phyloP scores from a whole-genome alignment of 2,888 invertebrate genomes.

The Congeria kusceri region DNA sequence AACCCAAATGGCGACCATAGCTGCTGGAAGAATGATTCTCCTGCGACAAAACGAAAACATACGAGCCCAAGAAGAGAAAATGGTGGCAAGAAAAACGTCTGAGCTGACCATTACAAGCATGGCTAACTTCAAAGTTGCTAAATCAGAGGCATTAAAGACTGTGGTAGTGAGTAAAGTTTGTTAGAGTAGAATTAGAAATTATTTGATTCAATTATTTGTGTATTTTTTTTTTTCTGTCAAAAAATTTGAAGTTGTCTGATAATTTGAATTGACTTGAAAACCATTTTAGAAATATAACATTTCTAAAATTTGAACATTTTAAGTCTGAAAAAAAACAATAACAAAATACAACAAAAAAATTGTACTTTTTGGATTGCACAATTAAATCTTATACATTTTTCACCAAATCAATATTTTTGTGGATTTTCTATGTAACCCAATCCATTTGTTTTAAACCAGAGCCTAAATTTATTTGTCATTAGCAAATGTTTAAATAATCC shows the following conservation, averaged over 20 bases:
- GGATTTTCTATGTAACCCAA: no score
- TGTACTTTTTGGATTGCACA: no score
- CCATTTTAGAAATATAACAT: not conserved
- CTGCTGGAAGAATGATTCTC: not conserved
- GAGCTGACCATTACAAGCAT: not conserved
- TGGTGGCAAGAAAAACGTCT: slow-evolving; percentile 1
- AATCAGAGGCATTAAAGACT: not conserved
- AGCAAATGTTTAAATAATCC: no score
- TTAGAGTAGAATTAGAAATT: not conserved
- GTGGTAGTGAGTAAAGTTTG: not conserved
- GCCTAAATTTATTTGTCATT: no score
- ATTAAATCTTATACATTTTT: no score
- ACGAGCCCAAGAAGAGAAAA: not conserved
- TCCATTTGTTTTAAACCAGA: no score
- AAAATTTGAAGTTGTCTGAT: not conserved
- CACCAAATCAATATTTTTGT: no score
- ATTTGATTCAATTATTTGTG: not conserved
- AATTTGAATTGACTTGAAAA: not conserved
- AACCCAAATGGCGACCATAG: not conserved
- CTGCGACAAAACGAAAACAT: not conserved
- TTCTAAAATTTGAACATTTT: not conserved
- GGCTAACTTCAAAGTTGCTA: slow-evolving; percentile 16
- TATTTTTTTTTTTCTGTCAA: not conserved
- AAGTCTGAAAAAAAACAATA: no score
- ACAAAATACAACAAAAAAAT: no score